Conservation (phyloP, 2,888 invertebrate genomes). For the Drosophila demipolita region DNA sequence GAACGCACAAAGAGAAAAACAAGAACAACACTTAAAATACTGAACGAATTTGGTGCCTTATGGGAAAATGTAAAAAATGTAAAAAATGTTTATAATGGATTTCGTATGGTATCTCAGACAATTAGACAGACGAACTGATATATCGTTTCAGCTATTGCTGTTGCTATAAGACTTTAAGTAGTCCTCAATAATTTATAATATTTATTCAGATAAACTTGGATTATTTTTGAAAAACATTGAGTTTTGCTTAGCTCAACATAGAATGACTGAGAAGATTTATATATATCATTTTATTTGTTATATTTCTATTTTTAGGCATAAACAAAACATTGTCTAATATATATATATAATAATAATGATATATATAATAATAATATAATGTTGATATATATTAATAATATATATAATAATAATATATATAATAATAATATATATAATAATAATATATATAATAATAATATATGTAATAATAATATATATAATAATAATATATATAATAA, state of each 20-base stretch:
- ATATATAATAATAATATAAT: too few species aligned
- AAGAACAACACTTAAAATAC: too few species aligned
- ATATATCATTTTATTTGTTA: background rate
- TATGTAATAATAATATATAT: too few species aligned
- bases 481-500: too few species aligned
- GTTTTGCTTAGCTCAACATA: background rate
- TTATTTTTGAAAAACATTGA: background rate
- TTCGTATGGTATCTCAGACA: background rate
- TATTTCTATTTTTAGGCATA: background rate
- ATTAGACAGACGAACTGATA: background rate
- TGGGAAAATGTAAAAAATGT: too few species aligned
- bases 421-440: too few species aligned
- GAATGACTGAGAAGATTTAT: background rate
- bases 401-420: too few species aligned
- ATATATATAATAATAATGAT: too few species aligned
- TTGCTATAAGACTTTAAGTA: rapidly evolving
- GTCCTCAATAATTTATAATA: background rate
- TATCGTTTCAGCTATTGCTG: background rate
- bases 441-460: too few species aligned
- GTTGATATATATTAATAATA: too few species aligned
- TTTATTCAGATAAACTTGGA: background rate
- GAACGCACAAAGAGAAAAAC: too few species aligned
- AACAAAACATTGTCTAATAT: background rate
- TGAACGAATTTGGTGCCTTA: too few species aligned
- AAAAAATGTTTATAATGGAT: background rate